Evolutionary conservation across 2,113 vertebrate species (phyloP), one percentile per base, ranked within the genome.

Genomic region (Pycnonotus jocosus): DNA sequence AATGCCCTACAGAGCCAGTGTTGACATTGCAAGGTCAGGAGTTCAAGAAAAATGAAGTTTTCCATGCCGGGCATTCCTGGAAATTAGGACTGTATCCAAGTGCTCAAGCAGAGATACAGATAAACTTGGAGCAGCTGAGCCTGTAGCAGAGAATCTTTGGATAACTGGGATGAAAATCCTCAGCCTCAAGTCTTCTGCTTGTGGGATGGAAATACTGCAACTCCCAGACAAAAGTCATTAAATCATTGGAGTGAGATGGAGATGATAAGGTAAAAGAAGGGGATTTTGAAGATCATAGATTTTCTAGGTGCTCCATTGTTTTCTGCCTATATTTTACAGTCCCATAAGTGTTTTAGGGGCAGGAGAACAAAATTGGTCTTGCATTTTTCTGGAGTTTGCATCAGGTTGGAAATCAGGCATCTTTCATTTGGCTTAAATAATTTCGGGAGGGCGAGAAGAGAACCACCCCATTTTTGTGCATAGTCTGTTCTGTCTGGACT

Each of bases 371-470:
- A 96, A 97, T 92, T 92, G 7, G 90, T 94, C 92, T 81, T 6
- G 4, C 16, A 7, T 93, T 81, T 58, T 93, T 93, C 87, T 79
- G 93, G 88, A 88, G 51, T 93, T 89, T 6, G 83, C 45, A 83
- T 86, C 66, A 88, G 60, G 77, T 64, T 81, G 81, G 87, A 71
- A 86, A 73, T 65, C 17, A 28, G 40, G 40, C 76, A 77, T 56
- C 81, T 72, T 93, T 88, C 93, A 94, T 95, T 95, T 68, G 50
- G 60, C 79, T 90, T 16, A 64, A 94, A 92, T 92, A 6, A 68
- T 81, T 95, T 83, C 72, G 86, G 79, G 89, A 93, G 31, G 61
- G 68, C 69, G 37, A 66, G 89, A 51, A 90, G 61, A 68, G 76
- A 92, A 81, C 60, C 80, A 79, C 77, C 79, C 64, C 60, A 28